These are phyloP conservation scores for Akabosia matsudoensis DNA, from an alignment of 1,140 invertebrate genomes.

Conservation along the genomic window DNA sequence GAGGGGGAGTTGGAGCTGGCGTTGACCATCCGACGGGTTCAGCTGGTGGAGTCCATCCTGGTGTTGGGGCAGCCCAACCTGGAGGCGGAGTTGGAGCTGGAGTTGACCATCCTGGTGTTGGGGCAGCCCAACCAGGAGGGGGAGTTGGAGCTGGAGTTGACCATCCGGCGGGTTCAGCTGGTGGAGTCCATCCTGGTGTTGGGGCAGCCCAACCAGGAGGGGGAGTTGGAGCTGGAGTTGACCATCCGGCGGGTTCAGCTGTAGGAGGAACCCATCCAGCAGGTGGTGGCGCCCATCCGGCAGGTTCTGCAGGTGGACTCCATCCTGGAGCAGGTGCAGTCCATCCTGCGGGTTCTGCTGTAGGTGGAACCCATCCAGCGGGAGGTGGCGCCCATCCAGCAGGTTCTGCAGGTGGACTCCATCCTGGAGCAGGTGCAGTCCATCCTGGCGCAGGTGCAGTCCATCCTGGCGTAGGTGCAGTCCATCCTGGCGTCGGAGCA, in stretches of 20 bases:
- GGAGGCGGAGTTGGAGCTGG: background rate
- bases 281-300: background rate
- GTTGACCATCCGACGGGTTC: background rate
- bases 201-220: background rate
- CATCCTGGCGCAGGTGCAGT: background rate
- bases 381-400: background rate
- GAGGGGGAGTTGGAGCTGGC: too few relatives aligned
- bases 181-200: background rate
- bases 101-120: background rate
- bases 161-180: background rate
- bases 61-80: background rate
- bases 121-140: too few relatives aligned
- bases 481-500: background rate
- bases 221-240: background rate
- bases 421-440: background rate
- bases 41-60: background rate
- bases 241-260: background rate
- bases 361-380: background rate
- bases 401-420: background rate
- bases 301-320: background rate
- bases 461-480: background rate
- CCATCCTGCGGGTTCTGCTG: background rate
- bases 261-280: too few relatives aligned
- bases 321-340: background rate
- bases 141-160: background rate